phyloP scores from a whole-genome alignment of 2,797 vertebrate genomes.

The Sciaenops ocellatus region DNA sequence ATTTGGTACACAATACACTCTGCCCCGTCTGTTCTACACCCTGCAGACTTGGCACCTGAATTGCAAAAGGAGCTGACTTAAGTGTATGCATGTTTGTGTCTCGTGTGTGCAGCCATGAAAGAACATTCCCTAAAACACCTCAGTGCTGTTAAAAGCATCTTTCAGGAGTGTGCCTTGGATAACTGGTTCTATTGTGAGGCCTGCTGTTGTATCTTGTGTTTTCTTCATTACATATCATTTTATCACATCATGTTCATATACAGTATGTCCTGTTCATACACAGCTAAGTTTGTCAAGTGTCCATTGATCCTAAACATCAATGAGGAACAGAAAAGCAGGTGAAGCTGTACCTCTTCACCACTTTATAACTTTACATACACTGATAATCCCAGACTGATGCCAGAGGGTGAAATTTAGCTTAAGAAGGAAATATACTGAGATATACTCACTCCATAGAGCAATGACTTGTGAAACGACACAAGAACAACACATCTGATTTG shows the following conservation, averaged over 20 bases:
- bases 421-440: not conserved
- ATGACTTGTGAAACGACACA: not conserved
- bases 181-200: not conserved
- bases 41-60: conserved; percentile 44
- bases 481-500: not conserved
- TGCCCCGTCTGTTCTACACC: conserved; percentile 38
- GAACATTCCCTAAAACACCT: not conserved
- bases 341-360: not conserved
- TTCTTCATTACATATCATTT: not conserved
- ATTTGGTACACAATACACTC: conserved; percentile 58
- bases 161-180: not conserved
- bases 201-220: not conserved
- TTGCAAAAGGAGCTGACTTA: conserved; percentile 12
- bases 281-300: not conserved
- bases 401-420: too few species aligned
- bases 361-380: not conserved
- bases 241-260: not conserved
- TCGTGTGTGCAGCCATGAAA: conserved; percentile 17
- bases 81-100: conserved; percentile 25
- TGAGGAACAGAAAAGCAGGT: not conserved
- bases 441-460: not conserved
- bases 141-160: conserved; percentile 3
- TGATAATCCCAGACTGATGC: not conserved
- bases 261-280: not conserved
- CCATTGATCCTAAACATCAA: not conserved